Evolutionary conservation across 2,797 vertebrate genomes (phyloP), one percentile per base, ranked within the genome.

Genomic region (Malurus splendens): DNA sequence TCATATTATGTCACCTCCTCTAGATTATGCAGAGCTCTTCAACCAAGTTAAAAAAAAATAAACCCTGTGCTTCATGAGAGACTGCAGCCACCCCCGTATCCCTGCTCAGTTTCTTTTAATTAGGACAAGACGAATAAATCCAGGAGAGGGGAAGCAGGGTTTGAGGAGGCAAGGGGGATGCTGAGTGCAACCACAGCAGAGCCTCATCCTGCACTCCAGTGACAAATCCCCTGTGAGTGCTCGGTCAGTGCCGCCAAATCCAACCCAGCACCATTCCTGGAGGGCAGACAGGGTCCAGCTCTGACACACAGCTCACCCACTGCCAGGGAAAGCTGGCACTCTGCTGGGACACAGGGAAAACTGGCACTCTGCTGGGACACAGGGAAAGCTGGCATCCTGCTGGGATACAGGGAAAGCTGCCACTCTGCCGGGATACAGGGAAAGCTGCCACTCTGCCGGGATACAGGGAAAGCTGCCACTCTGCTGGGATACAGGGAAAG

Each of bases 81-180:
- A 44, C 76, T 93, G 84, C 82, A 92, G 89, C 90, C 79, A 2
- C 87, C 84, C 78, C 79, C 32, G 0, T 24, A 87, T 6, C 70
- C 62, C 76, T 50, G 56, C 81, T 82, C 1, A 1, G 42, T 51
- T 80, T 27, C 72, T 82, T 72, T 47, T 76, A 89, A 93, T 87
- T 86, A 90, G 83, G 52, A 45, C 75, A 73, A 36, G 52, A 68
- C 5, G 38, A 92, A 76, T 22, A 60, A 60, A 82, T 4, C 67
- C n/a, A 70, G 48, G 47, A 79, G 78, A 56, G 36, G 32, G 17
- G 36, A 90, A 70, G 59, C 45, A 20, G 39, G 3, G 56, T 32
- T 51, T 70, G 59, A 83, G 64, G 54, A 61, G 33, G 55, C n/a
- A 54, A 78, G 24, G 44, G 38, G 59, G 52, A 52, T n/a, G 36